Conservation (phyloP, 2,888 invertebrate species). For the Meandrusa payeni region DNA sequence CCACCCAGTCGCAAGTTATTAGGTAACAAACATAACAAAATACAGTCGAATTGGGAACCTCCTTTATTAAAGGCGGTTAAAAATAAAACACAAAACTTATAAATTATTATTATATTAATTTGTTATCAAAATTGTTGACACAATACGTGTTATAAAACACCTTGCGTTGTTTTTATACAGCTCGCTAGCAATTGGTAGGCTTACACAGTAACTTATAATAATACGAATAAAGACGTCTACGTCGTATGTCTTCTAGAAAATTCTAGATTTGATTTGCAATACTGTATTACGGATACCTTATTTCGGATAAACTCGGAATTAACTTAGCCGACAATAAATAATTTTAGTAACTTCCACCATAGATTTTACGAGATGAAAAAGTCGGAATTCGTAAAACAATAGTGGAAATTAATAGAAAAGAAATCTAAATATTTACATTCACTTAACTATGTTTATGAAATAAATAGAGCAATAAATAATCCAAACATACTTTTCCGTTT, state of each 20-base stretch:
- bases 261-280: too few relatives aligned
- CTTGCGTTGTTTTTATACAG: too few relatives aligned
- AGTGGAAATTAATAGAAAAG: slow-evolving; percentile 35
- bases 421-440: slow-evolving; percentile 71
- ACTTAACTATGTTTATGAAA: slow-evolving; percentile 53
- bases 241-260: too few relatives aligned
- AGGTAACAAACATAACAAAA: too few relatives aligned
- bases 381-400: slow-evolving; percentile 19
- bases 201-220: too few relatives aligned
- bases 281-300: too few relatives aligned
- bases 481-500: slow-evolving; percentile 40
- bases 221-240: too few relatives aligned
- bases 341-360: slow-evolving; percentile 19
- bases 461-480: slow-evolving; percentile 73
- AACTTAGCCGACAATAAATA: slow-evolving; percentile 8
- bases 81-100: slow-evolving; percentile 6
- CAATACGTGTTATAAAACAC: too few relatives aligned
- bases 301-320: not conserved
- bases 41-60: too few relatives aligned
- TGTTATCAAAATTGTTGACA: slow-evolving; percentile 5
- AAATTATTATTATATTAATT: slow-evolving; percentile 20
- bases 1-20: too few relatives aligned
- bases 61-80: not conserved
- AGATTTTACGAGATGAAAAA: slow-evolving; percentile 1
- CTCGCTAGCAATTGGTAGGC: too few relatives aligned